Evolutionary conservation across 2,113 vertebrate genomes (phyloP), one percentile per base, ranked within the genome.

Genomic region (Osmerus mordax): DNA sequence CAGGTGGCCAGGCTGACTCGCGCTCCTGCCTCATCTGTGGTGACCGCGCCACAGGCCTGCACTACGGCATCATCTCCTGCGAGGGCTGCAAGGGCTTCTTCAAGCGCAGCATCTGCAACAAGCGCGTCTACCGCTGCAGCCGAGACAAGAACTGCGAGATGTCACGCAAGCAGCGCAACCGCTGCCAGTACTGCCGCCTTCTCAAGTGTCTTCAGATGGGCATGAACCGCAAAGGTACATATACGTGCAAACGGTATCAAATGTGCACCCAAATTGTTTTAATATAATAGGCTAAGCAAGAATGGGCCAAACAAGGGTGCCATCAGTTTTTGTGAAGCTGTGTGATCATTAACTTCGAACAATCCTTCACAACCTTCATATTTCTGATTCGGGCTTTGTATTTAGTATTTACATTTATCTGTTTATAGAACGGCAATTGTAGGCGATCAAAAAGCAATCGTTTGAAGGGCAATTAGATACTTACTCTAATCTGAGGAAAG

Each of bases 191-290:
- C 90, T 99, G 97, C 92, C 94, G 97, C 23, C 93, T 99, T 82
- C 97, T 99, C 90, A 99, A 99, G 86, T 99, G 97, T 91, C 95
- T 99, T 71, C 96, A 99, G 87, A 99, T 98, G 97, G 97, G 97
- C 56, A 99, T 99, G 97, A 99, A 99, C 87, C 92, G 96, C 53
- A 99, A 99, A 94, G 97, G 97, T 99, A 88, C 86, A 87, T 47
- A 47, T 12, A 56, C 55, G 1, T 56, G 71, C 41, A 47, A 13
- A 47, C 32, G 1, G 32, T 2, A 47, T 55, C 13, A 55, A 14
- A 55, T 36, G 54, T n/a, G 14, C 54, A 18, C 54, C 54, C 1
- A 14, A 5, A 18, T n/a, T 4, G 4, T 14, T n/a, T 55, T 13
- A 3, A 14, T 55, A 2, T 14, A 18, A 6, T 6, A 36, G 32